Evolutionary conservation across 2,888 invertebrate genomes (phyloP), one percentile per base, ranked within the genome.

Genomic region (Drosophila incognita): DNA sequence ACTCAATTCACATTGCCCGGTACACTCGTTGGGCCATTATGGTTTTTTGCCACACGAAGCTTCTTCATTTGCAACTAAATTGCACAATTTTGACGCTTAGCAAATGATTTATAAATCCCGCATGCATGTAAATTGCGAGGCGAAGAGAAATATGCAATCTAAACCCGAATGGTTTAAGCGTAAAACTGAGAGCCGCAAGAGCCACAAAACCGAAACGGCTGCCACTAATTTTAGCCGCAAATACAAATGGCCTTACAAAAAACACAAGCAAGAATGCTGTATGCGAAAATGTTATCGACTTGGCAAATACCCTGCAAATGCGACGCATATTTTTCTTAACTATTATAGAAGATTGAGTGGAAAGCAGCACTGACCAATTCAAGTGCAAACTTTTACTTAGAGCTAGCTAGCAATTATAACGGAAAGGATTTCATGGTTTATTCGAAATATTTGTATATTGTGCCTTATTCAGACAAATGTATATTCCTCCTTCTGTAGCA

Each of bases 161-260:
- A 74, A 72, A 65, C 69, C 75, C 78, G 80, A 88, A 77, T 68
- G 83, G 86, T 86, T 86, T 87, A 88, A 83, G 82, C 83, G 42
- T 72, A 74, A 64, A 68, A 52, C 73, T 69, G 54, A 27, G 27
- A 27, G 27, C 27, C 4, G 27, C 27, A 76, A 71, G 63, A 74
- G 54, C 78, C 74, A 46, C 79, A 65, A 56, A 76, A 54, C 61
- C 70, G 52, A 66, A 84, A 72, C 80, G 63, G 61, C 69, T 74
- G 82, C 83, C 87, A 75, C 87, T 87, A 88, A 83, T 87, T 87
- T 87, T 63, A 67, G 57, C 86, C 86, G 74, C 88, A 88, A 76
- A 83, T 76, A 76, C 79, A 66, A 81, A 73, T 46, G 54, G 63
- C 15, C 38, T 61, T 35, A 31, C 51, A 51, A 58, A 60, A 42